These are phyloP conservation scores for Sebastes vulpes DNA, from an alignment of 2,797 vertebrate species.

Conservation along the genomic window DNA sequence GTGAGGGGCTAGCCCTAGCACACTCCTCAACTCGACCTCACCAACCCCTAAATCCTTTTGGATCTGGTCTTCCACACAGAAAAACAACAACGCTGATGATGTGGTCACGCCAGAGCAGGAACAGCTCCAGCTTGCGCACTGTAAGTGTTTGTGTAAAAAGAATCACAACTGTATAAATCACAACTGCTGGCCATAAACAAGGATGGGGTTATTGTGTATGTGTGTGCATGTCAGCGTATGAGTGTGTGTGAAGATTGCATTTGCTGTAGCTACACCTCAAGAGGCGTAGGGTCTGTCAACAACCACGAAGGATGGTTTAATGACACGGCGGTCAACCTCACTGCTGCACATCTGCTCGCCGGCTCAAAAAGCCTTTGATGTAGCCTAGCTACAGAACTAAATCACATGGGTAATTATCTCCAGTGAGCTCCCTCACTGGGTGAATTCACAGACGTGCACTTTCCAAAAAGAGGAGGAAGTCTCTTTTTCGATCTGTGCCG, in stretches of 20 bases:
- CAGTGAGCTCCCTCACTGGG: conserved; percentile 36
- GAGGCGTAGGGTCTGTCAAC: conserved; percentile 57
- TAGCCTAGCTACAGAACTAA: conserved; percentile 33
- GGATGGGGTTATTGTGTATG: not conserved
- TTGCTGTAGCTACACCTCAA: conserved; percentile 49
- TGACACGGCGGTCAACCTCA: conserved; percentile 72
- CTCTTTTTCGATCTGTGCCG: not conserved
- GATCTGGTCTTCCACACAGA: conserved; percentile 39
- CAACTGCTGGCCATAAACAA: conserved; percentile 21
- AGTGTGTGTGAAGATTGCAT: conserved; percentile 10
- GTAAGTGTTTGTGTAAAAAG: conserved; percentile 29
- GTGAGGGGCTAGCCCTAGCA: not conserved
- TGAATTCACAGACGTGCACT: conserved; percentile 31
- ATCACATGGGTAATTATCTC: conserved; percentile 65
- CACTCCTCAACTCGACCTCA: conserved; percentile 5
- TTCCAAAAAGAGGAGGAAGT: conserved; percentile 22
- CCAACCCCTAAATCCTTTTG: conserved; percentile 26
- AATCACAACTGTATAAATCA: conserved; percentile 42
- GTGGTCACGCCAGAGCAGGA: conserved; percentile 43
- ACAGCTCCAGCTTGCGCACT: not conserved
- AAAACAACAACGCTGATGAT: conserved; percentile 42
- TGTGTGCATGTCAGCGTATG: not conserved
- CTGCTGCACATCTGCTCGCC: conserved; percentile 65
- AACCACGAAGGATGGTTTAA: conserved; percentile 63
- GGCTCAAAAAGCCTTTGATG: conserved; percentile 62